phyloP scores from a whole-genome alignment of 2,888 invertebrate genomes.

The Polydrusus cervinus region DNA sequence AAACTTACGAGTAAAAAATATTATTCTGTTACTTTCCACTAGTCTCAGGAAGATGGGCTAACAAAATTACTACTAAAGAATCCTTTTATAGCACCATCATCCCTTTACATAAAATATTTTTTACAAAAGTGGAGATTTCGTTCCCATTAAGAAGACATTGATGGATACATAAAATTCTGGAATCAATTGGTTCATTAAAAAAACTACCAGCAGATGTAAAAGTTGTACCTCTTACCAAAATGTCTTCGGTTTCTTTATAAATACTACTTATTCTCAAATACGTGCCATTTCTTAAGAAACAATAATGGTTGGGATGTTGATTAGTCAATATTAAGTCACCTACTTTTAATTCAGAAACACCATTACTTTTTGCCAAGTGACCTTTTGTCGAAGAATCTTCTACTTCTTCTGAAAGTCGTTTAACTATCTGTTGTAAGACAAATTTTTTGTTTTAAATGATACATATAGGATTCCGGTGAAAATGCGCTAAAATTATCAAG shows the following conservation, averaged over 20 bases:
- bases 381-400: not conserved
- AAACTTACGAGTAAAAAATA: not conserved
- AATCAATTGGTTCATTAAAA: not conserved
- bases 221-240: not conserved
- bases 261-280: not conserved
- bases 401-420: constrained; percentile 40
- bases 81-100: not conserved
- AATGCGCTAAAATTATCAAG: constrained; percentile 59
- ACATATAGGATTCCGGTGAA: constrained; percentile 54
- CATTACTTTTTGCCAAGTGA: not conserved
- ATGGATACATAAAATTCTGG: not conserved
- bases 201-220: not conserved
- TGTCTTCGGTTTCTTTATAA: not conserved
- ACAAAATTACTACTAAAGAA: not conserved
- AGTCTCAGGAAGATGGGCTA: not conserved
- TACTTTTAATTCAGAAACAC: not conserved
- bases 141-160: not conserved
- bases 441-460: constrained; percentile 51
- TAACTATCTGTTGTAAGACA: constrained; percentile 47
- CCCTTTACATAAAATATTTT: not conserved
- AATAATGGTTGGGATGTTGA: not conserved
- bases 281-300: constrained; percentile 4
- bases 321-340: not conserved
- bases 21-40: too few relatives aligned
- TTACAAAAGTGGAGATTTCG: not conserved